phyloP scores from a whole-genome alignment of 1,140 invertebrate genomes.

The Semibalanus balanoides region DNA sequence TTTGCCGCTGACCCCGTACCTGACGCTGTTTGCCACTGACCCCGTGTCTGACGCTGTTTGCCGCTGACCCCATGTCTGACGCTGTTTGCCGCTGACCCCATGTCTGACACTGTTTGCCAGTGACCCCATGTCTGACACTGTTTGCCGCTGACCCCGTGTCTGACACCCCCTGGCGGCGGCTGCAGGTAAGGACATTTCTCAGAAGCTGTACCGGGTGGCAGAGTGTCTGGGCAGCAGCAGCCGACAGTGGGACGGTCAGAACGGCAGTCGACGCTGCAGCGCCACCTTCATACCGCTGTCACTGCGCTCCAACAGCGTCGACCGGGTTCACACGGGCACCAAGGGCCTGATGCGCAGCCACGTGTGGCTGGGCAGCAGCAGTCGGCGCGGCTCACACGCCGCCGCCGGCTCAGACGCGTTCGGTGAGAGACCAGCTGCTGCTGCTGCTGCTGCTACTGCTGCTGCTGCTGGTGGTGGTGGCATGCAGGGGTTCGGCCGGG shows the following conservation, averaged over 20 bases:
- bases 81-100: neutral
- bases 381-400: neutral
- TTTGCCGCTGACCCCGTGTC: too few relatives aligned
- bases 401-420: neutral
- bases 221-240: constrained; percentile 39
- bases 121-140: too few relatives aligned
- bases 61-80: too few relatives aligned
- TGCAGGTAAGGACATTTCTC: constrained; percentile 68
- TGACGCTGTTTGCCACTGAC: too few relatives aligned
- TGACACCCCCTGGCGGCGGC: too few relatives aligned
- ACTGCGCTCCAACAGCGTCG: constrained; percentile 48
- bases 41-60: neutral
- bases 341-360: constrained; percentile 51
- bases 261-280: constrained; percentile 34
- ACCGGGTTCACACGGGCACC: constrained; percentile 59
- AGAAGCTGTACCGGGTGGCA: constrained; percentile 65
- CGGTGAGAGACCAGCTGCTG: neutral
- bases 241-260: constrained; percentile 29
- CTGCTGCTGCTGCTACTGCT: too few relatives aligned
- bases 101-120: too few relatives aligned
- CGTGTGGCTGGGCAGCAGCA: constrained; percentile 33
- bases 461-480: too few relatives aligned
- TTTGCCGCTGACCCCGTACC: too few relatives aligned
- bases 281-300: constrained; percentile 29
- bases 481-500: too few relatives aligned